Evolutionary conservation across 2,888 invertebrate species (phyloP).

Genomic region (Vanessa cardui): DNA sequence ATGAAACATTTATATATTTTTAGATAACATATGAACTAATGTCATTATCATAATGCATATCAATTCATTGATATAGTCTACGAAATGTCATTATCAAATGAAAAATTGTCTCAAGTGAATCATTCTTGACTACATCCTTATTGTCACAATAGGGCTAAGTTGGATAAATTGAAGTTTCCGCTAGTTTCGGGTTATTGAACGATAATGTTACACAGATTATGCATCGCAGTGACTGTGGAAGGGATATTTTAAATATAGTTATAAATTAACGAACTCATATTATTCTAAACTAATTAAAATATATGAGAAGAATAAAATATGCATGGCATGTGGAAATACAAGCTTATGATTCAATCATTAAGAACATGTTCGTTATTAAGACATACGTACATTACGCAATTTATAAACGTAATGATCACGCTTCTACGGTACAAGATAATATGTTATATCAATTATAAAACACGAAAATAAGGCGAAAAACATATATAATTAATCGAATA

Average conservation of each 20-base stretch:
- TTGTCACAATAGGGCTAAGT: conserved; percentile 63
- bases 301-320: conserved; percentile 9
- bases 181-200: conserved; percentile 52
- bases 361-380: conserved; percentile 1
- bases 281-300: neutral
- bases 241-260: neutral
- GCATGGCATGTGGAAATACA: conserved; percentile 12
- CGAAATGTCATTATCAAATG: conserved; percentile 24
- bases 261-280: neutral
- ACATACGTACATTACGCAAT: conserved; percentile 7
- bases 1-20: no score
- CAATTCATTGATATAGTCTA: neutral
- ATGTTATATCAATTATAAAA: conserved; percentile 20
- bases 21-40: no score
- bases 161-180: conserved; percentile 74
- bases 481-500: neutral
- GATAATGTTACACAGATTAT: conserved; percentile 38
- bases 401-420: conserved; percentile 5
- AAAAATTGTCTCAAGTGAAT: conserved; percentile 57
- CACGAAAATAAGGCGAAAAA: conserved; percentile 11
- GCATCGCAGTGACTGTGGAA: conserved; percentile 23
- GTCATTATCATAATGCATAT: neutral
- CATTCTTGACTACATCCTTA: conserved; percentile 66
- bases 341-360: conserved; percentile 17
- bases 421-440: conserved; percentile 7